Conservation (phyloP, 1,140 invertebrate genomes). For the Zophobas atratus region DNA sequence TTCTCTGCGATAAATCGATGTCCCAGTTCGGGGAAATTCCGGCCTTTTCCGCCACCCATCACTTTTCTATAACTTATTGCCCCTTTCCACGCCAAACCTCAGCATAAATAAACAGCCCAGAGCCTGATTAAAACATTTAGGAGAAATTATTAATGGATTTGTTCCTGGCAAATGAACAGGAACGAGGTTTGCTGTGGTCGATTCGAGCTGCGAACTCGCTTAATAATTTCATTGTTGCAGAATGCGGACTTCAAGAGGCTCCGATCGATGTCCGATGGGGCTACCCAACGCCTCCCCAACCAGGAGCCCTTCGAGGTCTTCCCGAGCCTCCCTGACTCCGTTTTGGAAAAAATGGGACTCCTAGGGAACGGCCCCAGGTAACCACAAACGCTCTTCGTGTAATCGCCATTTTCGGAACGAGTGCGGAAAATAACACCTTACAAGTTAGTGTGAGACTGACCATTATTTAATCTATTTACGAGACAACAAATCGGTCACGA, state of each 20-base stretch:
- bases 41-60: constrained; percentile 30
- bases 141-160: constrained; percentile 38
- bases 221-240: constrained; percentile 44
- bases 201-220: background rate
- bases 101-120: constrained; percentile 38
- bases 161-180: constrained; percentile 30
- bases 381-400: background rate
- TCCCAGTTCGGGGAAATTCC: constrained; percentile 30
- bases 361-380: constrained; percentile 57
- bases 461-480: too few relatives aligned
- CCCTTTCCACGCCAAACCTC: constrained; percentile 39
- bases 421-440: too few relatives aligned
- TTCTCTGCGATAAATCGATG: constrained; percentile 30
- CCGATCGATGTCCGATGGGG: constrained; percentile 63
- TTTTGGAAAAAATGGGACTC: constrained; percentile 64
- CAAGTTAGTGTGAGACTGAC: too few relatives aligned
- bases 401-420: too few relatives aligned
- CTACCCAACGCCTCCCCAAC: constrained; percentile 44
- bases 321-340: constrained; percentile 62
- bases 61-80: constrained; percentile 36
- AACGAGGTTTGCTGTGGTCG: constrained; percentile 26
- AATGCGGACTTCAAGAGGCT: constrained; percentile 53
- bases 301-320: constrained; percentile 58
- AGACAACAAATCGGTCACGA: too few relatives aligned
- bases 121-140: constrained; percentile 32